Conservation (phyloP, 2,797 vertebrate genomes). For the Notoglanidium macrostoma region DNA sequence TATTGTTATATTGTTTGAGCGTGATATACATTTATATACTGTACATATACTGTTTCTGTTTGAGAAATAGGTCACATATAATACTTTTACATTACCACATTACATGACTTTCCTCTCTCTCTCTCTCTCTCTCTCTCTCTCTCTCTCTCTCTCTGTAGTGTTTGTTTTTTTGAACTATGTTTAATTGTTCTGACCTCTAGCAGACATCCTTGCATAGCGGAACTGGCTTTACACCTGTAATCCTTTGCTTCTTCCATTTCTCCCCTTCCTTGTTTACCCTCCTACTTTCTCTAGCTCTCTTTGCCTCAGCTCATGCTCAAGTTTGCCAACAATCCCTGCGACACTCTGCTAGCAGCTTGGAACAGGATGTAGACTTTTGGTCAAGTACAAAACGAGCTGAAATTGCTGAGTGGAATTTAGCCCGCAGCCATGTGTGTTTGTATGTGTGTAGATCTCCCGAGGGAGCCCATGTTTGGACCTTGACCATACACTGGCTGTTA, state of each 20-base stretch:
- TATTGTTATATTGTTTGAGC: neutral
- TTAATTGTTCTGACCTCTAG: conserved; percentile 62
- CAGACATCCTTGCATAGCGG: conserved; percentile 63
- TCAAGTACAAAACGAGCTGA: conserved; percentile 32
- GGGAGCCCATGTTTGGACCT: conserved; percentile 54
- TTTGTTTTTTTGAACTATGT: conserved; percentile 16
- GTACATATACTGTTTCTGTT: neutral
- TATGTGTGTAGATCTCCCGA: neutral
- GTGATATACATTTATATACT: neutral
- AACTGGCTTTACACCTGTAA: conserved; percentile 62
- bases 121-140: neutral
- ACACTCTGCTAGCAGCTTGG: neutral
- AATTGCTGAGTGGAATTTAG: conserved; percentile 72
- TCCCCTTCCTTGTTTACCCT: conserved; percentile 9
- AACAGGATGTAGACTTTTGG: conserved; percentile 23
- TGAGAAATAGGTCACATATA: neutral
- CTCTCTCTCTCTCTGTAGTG: neutral
- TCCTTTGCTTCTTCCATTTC: conserved; percentile 26
- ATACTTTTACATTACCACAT: neutral
- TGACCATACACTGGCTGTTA: conserved; percentile 57
- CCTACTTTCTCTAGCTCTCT: neutral
- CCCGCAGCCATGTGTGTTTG: conserved; percentile 55
- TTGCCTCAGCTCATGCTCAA: neutral
- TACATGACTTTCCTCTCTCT: neutral
- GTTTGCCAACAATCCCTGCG: neutral